phyloP scores from a whole-genome alignment of 2,888 invertebrate species.

The Coecobrya sp. region DNA sequence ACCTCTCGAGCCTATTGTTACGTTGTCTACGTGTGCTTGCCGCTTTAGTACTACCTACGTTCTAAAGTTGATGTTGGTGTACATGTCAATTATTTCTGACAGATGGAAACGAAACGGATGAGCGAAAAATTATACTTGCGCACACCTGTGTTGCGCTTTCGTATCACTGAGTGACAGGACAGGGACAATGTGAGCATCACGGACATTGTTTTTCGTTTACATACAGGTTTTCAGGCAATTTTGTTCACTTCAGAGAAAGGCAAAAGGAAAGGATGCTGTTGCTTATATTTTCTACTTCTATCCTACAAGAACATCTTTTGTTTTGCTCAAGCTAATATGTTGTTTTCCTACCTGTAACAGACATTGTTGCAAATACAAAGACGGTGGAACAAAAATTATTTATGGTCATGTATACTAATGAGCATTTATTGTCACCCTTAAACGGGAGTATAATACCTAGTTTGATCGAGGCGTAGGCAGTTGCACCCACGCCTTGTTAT shows the following conservation, averaged over 20 bases:
- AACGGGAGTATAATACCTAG: too few species aligned
- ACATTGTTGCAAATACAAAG: too few species aligned
- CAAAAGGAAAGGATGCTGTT: background rate
- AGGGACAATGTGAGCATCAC: background rate
- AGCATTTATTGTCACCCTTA: too few species aligned
- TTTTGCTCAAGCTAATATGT: too few species aligned
- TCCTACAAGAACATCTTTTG: too few species aligned
- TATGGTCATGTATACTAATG: too few species aligned
- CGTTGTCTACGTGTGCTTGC: background rate
- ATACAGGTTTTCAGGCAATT: background rate
- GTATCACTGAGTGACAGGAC: background rate
- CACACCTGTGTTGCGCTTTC: background rate
- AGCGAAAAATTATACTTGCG: slow-evolving; percentile 6
- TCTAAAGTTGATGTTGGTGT: slow-evolving; percentile 50
- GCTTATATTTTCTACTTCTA: background rate
- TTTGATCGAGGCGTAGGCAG: too few species aligned
- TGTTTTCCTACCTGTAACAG: too few species aligned
- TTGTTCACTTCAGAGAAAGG: background rate
- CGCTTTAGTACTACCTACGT: background rate
- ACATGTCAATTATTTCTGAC: slow-evolving; percentile 62
- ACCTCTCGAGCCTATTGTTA: background rate
- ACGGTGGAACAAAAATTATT: too few species aligned
- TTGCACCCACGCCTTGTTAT: too few species aligned
- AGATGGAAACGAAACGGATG: slow-evolving; percentile 37
- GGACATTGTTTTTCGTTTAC: background rate